Percentiles rank a stretch among this genome's conserved stretches.
Evolutionary conservation across 2,113 vertebrate species (phyloP).

Genomic region (Chionis minor): DNA sequence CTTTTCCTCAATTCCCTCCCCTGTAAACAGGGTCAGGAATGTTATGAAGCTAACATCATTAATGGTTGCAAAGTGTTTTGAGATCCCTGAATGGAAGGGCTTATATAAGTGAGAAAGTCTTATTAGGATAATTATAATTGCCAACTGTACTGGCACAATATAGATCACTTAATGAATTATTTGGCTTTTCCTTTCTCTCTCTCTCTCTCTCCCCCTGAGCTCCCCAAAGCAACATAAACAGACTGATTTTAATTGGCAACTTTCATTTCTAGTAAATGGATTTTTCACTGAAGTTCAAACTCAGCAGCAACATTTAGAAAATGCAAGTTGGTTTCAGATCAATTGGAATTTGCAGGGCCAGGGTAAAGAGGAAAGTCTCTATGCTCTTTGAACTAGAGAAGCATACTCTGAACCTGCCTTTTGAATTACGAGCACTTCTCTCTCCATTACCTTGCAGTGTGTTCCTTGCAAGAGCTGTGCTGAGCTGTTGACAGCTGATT

Average conservation of each 20-base stretch:
- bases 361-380: background rate
- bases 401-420: background rate
- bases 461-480: background rate
- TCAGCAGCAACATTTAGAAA: background rate
- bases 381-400: background rate
- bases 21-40: constrained; percentile 28
- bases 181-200: constrained; percentile 34
- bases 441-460: background rate
- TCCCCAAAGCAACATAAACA: constrained; percentile 38
- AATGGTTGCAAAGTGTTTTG: constrained; percentile 52
- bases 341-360: background rate
- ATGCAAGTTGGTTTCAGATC: background rate
- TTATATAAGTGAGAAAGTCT: constrained; percentile 27
- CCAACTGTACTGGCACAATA: constrained; percentile 11
- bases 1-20: constrained; percentile 31
- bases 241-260: constrained; percentile 46
- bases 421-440: background rate
- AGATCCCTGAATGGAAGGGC: constrained; percentile 30
- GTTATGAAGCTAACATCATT: constrained; percentile 46
- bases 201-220: background rate
- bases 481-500: background rate
- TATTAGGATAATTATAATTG: constrained; percentile 59
- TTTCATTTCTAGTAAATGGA: constrained; percentile 5
- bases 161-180: constrained; percentile 52
- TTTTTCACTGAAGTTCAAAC: background rate